These are phyloP conservation scores for Megalops atlanticus DNA, from an alignment of 2,113 vertebrate genomes.

Conservation along the genomic window DNA sequence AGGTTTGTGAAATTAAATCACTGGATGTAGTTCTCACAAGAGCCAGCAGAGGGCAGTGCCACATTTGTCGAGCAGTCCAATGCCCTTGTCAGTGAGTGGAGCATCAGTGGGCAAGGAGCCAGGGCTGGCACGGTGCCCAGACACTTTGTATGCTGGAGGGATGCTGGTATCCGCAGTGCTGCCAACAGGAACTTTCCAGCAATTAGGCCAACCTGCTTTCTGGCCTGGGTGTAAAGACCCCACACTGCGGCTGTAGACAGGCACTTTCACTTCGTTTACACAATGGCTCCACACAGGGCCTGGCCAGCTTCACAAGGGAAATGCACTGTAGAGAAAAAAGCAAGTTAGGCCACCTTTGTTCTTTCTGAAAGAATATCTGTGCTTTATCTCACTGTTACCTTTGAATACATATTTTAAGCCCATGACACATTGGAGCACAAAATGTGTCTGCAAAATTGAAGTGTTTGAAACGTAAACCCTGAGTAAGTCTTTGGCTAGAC, in stretches of 20 bases:
- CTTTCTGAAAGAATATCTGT: not conserved
- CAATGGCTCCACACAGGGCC: constrained; percentile 3
- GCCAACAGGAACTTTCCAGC: constrained; percentile 32
- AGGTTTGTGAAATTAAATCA: not conserved
- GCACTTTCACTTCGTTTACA: constrained; percentile 26
- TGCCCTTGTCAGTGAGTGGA: not conserved
- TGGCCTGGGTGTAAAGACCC: constrained; percentile 16
- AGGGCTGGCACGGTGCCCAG: constrained; percentile 13
- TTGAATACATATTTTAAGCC: too few relatives aligned
- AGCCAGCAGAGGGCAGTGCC: constrained; percentile 13
- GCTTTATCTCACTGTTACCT: too few relatives aligned
- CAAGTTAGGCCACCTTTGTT: not conserved
- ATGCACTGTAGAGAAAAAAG: not conserved
- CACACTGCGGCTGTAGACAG: constrained; percentile 26
- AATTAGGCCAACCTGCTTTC: constrained; percentile 32
- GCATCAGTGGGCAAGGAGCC: constrained; percentile 14
- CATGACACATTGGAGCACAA: too few relatives aligned
- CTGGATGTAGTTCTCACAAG: not conserved
- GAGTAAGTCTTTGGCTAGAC: too few relatives aligned
- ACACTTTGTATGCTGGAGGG: constrained; percentile 30
- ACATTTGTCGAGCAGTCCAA: not conserved
- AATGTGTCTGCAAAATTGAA: too few relatives aligned
- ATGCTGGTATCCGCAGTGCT: constrained; percentile 26
- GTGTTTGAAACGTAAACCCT: too few relatives aligned
- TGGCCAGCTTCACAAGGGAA: not conserved